Percentiles rank a stretch among this genome's conserved stretches.
Evolutionary conservation across 2,888 invertebrate species (phyloP).

Genomic region (Synanthedon myopaeformis): DNA sequence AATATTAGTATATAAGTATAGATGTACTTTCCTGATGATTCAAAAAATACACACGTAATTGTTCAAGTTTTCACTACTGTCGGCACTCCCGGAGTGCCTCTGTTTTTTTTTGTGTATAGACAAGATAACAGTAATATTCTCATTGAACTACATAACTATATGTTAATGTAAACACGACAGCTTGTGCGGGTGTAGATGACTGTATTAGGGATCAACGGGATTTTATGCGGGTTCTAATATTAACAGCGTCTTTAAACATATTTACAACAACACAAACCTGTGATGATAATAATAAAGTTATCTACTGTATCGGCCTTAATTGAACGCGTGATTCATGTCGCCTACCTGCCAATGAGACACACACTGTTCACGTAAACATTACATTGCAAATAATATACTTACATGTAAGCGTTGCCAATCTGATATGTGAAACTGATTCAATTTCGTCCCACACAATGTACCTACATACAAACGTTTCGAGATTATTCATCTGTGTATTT

Average conservation of each 20-base stretch:
- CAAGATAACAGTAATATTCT: background rate
- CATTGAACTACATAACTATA: background rate
- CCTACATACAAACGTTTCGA: too few species aligned
- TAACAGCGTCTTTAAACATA: background rate
- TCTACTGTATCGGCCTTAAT: background rate
- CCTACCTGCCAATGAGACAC: background rate
- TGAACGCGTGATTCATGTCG: background rate
- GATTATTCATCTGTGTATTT: too few species aligned
- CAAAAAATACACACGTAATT: too few species aligned
- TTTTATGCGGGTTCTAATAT: background rate
- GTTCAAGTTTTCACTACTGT: too few species aligned
- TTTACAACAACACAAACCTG: background rate
- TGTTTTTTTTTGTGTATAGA: too few species aligned
- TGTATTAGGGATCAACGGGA: background rate
- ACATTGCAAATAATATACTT: background rate
- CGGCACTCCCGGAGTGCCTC: too few species aligned
- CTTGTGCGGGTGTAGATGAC: background rate
- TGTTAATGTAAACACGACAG: background rate
- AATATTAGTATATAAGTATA: too few species aligned
- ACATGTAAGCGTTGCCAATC: background rate
- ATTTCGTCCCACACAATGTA: background rate
- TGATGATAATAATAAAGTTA: background rate
- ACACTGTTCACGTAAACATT: background rate
- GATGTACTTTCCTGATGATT: too few species aligned
- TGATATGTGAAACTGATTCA: background rate